Percentiles rank a stretch among this genome's conserved stretches.
Conservation (phyloP, 2,888 invertebrate genomes). For the Nemoura dubitans region DNA sequence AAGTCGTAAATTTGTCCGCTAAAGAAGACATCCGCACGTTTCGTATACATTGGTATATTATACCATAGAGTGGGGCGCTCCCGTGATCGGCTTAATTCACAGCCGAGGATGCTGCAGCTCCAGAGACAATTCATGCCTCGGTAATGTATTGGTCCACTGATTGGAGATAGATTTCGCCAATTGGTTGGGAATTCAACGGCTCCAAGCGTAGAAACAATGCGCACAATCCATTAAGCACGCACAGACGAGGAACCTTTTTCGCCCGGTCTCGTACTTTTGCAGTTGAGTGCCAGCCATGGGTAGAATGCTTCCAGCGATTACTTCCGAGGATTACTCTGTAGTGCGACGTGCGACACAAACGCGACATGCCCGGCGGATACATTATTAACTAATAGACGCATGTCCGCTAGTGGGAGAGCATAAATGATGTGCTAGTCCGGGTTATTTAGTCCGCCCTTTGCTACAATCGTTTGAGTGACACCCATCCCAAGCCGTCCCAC, state of each 20-base stretch:
- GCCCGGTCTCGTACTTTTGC: background rate
- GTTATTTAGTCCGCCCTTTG: background rate
- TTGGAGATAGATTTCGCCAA: background rate
- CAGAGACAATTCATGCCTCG: background rate
- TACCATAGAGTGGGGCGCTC: background rate
- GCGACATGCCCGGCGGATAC: background rate
- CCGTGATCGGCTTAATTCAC: background rate
- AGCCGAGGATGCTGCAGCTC: background rate
- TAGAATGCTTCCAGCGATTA: background rate
- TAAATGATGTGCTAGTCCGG: constrained; percentile 12
- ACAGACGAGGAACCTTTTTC: background rate
- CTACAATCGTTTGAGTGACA: background rate
- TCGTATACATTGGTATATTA: background rate
- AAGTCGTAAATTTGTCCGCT: background rate
- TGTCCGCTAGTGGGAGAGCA: background rate
- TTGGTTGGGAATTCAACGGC: background rate
- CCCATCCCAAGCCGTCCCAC: background rate
- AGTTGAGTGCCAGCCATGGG: background rate
- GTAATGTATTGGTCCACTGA: background rate
- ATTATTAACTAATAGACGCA: constrained; percentile 25
- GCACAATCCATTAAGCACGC: background rate
- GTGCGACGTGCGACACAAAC: background rate
- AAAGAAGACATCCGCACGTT: background rate
- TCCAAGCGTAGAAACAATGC: background rate
- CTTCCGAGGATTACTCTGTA: background rate